Evolutionary conservation across 2,888 invertebrate genomes (phyloP), one percentile per base, ranked within the genome.

Genomic region (Amblyjoppa proteus): DNA sequence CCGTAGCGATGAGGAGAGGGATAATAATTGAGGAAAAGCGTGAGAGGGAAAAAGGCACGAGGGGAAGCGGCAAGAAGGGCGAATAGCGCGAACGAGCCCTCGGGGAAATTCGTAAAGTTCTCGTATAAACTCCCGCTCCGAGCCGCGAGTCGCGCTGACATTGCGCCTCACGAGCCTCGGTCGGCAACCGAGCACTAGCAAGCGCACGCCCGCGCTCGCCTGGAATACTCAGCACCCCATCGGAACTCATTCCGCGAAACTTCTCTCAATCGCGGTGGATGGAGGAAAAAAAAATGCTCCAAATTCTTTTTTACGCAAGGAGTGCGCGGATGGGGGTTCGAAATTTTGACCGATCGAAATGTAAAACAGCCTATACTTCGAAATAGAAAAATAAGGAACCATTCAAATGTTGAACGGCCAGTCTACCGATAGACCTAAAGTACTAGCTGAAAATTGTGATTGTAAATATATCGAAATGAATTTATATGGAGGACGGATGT

Each of bases 101-200:
- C 81, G 77, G 88, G 87, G 88, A 88, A 88, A 88, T 88, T 88
- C 68, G 73, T 81, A 85, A 82, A 80, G 77, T 86, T 83, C 45
- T 34, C 64, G 79, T 69, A 49, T 75, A 74, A 80, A 78, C 56
- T 73, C 64, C 7, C 56, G 11, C 80, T 58, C 38, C 51, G 25
- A 74, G 77, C 74, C 25, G 38, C 66, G 73, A 79, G 64, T 7
- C n/a, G 53, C 64, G 61, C 64, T 34, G 75, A 64, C 64, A 31
- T 66, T 51, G 64, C 45, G 45, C 61, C 74, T 28, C 20, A 38
- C 20, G 68, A 84, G 77, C 69, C 81, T 76, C 9, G 38, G 56
- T 76, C 64, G 71, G 53, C 64, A 64, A 74, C 70, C 61, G 68
- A 77, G 73, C 80, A 49, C 25, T n/a, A 49, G 58, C 25, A 25